Evolutionary conservation across 1,140 invertebrate species (phyloP), one percentile per base, ranked within the genome.

Genomic region (Agrypnia vestita): DNA sequence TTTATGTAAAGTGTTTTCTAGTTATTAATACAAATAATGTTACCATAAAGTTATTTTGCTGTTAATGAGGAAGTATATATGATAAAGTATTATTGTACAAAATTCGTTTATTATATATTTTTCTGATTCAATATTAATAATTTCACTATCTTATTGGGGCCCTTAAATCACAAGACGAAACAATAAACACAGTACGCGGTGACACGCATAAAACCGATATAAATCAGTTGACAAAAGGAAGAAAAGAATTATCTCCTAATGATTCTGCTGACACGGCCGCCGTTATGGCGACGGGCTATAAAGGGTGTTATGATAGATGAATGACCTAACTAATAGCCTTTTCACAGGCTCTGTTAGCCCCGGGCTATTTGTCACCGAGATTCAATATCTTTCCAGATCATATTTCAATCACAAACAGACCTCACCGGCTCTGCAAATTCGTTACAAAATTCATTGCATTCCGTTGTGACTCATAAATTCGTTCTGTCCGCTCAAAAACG

Each of bases 321-420:
- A 64, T 64, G 61, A 64, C 61, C 8, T 13, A n/a, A 64, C 61
- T 64, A 64, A 64, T 64, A 21, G 25, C 11, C 35, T 13, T 64
- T 64, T 19, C 61, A 64, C 61, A 35, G 61, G 61, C 61, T 64
- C 61, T 64, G 61, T 64, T 64, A 64, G 25, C 10, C 13, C 61
- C 11, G 49, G 71, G 51, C 71, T 55, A 73, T 73, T 73, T 73
- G 71, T 73, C 71, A 73, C 71, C 21, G 19, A 73, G 71, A 73
- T 73, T 73, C 71, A 73, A 73, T 73, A 73, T 56, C 47, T 73
- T 55, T 55, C 10, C 15, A 17, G 71, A 55, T 55, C 47, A 73
- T 73, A 73, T 73, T 73, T 73, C 71, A 73, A 73, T 73, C 71
- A 55, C 47, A 55, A 55, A 51, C 51, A 73, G 71, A 53, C 71